These are phyloP conservation scores for Mythimna albipuncta DNA, from an alignment of 2,888 invertebrate species.

Conservation along the genomic window DNA sequence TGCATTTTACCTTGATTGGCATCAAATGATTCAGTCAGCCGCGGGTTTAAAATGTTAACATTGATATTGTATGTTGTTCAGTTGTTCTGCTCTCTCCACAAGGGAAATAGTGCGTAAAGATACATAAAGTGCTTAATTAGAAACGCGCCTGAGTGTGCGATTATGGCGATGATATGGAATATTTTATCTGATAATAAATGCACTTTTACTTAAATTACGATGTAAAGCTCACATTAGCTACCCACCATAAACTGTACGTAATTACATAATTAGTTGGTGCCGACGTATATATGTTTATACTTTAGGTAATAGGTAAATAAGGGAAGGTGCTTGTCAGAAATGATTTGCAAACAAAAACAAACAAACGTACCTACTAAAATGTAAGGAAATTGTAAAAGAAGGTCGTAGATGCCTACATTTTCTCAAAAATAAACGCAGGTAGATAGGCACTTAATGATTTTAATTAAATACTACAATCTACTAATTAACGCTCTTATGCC, in stretches of 20 bases:
- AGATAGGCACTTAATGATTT: background rate
- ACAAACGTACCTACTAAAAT: background rate
- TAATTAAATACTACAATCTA: background rate
- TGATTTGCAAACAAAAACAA: background rate
- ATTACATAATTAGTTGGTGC: background rate
- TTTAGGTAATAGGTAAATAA: background rate
- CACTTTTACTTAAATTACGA: constrained; percentile 30
- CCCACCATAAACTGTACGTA: background rate
- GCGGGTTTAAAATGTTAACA: constrained; percentile 23
- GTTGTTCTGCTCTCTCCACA: constrained; percentile 46
- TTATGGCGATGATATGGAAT: constrained; percentile 50
- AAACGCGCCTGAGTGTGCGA: constrained; percentile 41
- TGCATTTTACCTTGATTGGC: background rate
- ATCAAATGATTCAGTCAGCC: background rate
- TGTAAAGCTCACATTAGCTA: constrained; percentile 1
- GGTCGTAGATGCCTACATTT: background rate
- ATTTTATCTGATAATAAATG: constrained; percentile 52
- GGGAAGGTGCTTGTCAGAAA: background rate
- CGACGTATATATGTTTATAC: background rate
- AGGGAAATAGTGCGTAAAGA: constrained; percentile 55
- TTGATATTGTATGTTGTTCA: constrained; percentile 16
- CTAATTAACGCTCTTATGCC: constrained; percentile 5
- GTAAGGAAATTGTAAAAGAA: background rate
- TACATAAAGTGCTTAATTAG: constrained; percentile 53
- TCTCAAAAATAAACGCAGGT: background rate